Evolutionary conservation across 1,140 invertebrate genomes (phyloP).

Genomic region (Elysia chlorotica): DNA sequence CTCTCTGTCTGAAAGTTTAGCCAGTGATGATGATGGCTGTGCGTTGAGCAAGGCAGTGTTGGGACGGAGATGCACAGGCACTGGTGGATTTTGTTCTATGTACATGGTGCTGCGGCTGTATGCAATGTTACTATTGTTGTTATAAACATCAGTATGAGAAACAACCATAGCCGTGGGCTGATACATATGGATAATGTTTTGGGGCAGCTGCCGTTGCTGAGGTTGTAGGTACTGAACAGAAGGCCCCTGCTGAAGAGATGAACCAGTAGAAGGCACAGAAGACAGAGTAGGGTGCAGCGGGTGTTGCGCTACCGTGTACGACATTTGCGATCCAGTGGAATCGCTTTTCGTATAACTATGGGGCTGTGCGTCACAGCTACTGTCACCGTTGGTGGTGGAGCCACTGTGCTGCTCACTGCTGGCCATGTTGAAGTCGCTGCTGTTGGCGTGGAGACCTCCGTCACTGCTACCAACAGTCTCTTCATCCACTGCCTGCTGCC

Average conservation of each 20-base stretch:
- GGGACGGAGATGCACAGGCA: not conserved
- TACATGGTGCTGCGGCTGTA: conserved; percentile 2
- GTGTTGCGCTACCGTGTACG: too few relatives aligned
- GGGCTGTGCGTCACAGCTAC: not conserved
- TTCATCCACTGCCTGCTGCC: not conserved
- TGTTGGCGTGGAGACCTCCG: not conserved
- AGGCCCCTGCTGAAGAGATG: not conserved
- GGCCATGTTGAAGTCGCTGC: conserved; percentile 15
- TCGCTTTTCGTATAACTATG: too few relatives aligned
- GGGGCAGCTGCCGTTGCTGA: not conserved
- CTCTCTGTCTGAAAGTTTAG: not conserved
- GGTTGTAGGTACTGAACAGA: not conserved
- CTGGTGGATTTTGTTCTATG: conserved; percentile 3
- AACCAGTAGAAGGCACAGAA: too few relatives aligned
- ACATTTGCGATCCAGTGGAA: too few relatives aligned
- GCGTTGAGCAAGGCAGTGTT: not conserved
- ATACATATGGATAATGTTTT: not conserved
- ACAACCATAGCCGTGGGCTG: conserved; percentile 9
- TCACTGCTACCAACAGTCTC: not conserved
- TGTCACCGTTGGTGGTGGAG: conserved; percentile 8
- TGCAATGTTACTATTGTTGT: too few relatives aligned
- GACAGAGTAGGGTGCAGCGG: too few relatives aligned
- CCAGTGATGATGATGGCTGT: not conserved
- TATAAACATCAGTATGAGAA: conserved; percentile 15
- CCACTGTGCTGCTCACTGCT: conserved; percentile 20